Base-by-base conservation (phyloP, 2,113 vertebrate genomes). In the Thymallus thymallus region DNA sequence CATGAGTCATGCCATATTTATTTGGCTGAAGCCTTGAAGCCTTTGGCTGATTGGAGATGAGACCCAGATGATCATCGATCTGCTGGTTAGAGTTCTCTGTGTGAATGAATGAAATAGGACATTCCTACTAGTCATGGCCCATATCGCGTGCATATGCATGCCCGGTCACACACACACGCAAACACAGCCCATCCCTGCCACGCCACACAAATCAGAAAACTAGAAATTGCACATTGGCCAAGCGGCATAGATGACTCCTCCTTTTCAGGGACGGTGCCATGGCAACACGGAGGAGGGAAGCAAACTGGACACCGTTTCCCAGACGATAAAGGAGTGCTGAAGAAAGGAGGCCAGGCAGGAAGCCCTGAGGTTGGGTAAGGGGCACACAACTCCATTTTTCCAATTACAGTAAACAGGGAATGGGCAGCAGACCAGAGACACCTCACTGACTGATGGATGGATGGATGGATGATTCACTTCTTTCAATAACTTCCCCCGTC, bases 241-340 rank as follows among this genome's bases (percentile, higher is more conserved):
- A 82, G 85, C 84, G 79, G 81, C 79, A 72, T 86, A 88, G 80
- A 76, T 86, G 87, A 91, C 86, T 89, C 87, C 65, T 87, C 80
- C 68, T 69, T 45, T 68, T 84, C 78, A 88, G 87, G 88, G 88
- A 79, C 64, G 82, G 88, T 87, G 75, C 90, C 90, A 90, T 88
- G 91, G 91, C 87, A 91, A 91, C 89, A 85, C 74, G 74, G 86
- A 89, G 90, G 81, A 88, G 86, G 84, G 84, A 69, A 73, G 86
- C 77, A 66, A 85, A 84, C 78, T 77, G 79, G 82, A 83, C 84
- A 79, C 83, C 65, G 76, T 82, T 71, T 86, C 80, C 69, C 71
- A 46, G 80, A 84, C 58, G 76, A 84, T 69, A 79, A 84, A 68
- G 75, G 82, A 75, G 82, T 55, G 73, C n/a, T 56, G 79, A 71